phyloP scores from a whole-genome alignment of 2,113 vertebrate genomes.

The Chiloscyllium plagiosum region DNA sequence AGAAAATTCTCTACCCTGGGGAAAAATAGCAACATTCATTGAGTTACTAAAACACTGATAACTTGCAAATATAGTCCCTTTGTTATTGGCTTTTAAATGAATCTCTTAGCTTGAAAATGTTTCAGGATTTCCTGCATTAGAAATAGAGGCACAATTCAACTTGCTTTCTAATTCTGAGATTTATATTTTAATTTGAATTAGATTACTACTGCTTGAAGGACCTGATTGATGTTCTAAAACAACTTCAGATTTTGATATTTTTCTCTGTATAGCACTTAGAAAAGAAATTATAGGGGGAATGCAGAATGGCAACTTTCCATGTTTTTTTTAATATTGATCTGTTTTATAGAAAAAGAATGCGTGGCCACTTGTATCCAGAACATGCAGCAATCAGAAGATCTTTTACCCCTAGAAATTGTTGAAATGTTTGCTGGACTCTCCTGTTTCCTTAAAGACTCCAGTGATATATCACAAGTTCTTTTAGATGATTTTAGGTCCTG shows the following conservation, averaged over 20 bases:
- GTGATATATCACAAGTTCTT: constrained; percentile 87
- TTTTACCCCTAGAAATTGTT: constrained; percentile 90
- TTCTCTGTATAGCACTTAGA: neutral
- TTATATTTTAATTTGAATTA: neutral
- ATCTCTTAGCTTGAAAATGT: neutral
- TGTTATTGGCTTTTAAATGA: neutral
- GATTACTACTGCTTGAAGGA: neutral
- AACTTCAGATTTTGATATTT: neutral
- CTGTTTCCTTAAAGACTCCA: constrained; percentile 98
- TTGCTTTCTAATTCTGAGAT: neutral
- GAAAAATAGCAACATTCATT: neutral
- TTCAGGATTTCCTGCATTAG: neutral
- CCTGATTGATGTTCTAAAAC: neutral
- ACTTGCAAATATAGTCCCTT: neutral
- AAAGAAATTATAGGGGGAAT: neutral
- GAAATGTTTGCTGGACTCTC: constrained; percentile 97
- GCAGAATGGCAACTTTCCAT: neutral
- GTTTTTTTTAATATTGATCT: neutral
- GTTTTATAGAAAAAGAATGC: constrained; percentile 88
- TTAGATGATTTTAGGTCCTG: constrained; percentile 96
- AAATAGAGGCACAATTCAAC: neutral
- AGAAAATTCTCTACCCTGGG: neutral
- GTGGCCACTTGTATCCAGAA: constrained; percentile 93
- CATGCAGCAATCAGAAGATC: constrained; percentile 97
- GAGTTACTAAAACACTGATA: neutral